Evolutionary conservation across 2,888 invertebrate species (phyloP), one percentile per base, ranked within the genome.

Genomic region (Athalia rosae): DNA sequence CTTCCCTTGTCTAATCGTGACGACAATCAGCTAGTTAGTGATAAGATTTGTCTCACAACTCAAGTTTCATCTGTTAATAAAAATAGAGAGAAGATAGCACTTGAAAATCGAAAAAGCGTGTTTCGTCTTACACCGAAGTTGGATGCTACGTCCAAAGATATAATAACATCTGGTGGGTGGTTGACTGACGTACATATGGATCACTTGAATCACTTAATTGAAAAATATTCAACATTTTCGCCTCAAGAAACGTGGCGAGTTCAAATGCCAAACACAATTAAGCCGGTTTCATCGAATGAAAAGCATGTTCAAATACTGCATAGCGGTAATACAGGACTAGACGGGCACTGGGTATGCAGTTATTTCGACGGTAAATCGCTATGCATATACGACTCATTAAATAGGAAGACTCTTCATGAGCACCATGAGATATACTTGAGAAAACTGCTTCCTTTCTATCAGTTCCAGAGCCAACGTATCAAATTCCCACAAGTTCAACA

Each of bases 301-400:
- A 64, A 76, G 71, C 80, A 82, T 50, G 69, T 81, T 47, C 82
- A 82, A 71, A 78, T 82, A 15, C 76, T 80, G 76, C 67, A 78
- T 53, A 79, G 80, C 56, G 71, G 28, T 28, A 28, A 28, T 1
- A n/a, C n/a, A n/a, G n/a, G n/a, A n/a, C n/a, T n/a, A n/a, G n/a
- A n/a, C n/a, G n/a, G n/a, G n/a, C n/a, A 73, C 58, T 73, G 73
- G 73, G 9, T 73, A 56, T 73, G 73, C 58, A 8, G n/a, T 15
- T 58, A 56, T 62, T 73, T 15, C 11, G 58, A 73, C 41, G 13
- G 41, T 3, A 4, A 67, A 67, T 62, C 47, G 9, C 8, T 67
- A 2, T 2, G 28, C 28, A 28, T 28, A 28, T 28, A 28, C 28
- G 28, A 28, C 28, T 28, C 28, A 28, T 13, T 62, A 4, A 62